These are phyloP conservation scores for Cerastis rubricosa DNA, from an alignment of 2,888 invertebrate genomes.

Conservation along the genomic window DNA sequence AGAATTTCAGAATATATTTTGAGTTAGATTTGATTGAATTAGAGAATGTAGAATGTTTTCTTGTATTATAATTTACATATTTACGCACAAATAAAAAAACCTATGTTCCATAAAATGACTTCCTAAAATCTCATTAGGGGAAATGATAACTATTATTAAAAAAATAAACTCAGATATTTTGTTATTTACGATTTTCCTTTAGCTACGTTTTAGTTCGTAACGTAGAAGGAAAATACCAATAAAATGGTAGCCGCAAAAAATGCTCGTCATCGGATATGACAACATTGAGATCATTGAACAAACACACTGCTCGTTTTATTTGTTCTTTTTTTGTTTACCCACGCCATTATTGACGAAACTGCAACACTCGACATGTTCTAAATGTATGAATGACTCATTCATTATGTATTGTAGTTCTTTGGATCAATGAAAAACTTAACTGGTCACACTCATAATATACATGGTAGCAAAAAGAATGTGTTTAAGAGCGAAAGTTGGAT, in stretches of 20 bases:
- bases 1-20: slow-evolving; percentile 1
- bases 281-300: slow-evolving; percentile 37
- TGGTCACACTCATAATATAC: not conserved
- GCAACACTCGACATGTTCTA: slow-evolving; percentile 1
- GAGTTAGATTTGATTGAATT: not conserved
- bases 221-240: slow-evolving; percentile 5
- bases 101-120: not conserved
- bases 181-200: not conserved
- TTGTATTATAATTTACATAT: not conserved
- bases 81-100: slow-evolving; percentile 11
- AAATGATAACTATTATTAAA: not conserved
- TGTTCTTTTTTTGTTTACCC: slow-evolving; percentile 29
- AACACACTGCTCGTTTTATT: slow-evolving; percentile 15
- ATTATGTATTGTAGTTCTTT: slow-evolving; percentile 2
- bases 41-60: not conserved
- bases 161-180: not conserved
- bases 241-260: not conserved
- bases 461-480: not conserved
- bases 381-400: slow-evolving; percentile 31
- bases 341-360: slow-evolving; percentile 33
- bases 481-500: not conserved
- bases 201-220: not conserved
- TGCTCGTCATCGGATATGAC: slow-evolving; percentile 18
- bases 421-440: not conserved
- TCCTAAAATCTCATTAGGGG: not conserved